phyloP scores from a whole-genome alignment of 2,888 invertebrate genomes.

The Atethmia centrago region DNA sequence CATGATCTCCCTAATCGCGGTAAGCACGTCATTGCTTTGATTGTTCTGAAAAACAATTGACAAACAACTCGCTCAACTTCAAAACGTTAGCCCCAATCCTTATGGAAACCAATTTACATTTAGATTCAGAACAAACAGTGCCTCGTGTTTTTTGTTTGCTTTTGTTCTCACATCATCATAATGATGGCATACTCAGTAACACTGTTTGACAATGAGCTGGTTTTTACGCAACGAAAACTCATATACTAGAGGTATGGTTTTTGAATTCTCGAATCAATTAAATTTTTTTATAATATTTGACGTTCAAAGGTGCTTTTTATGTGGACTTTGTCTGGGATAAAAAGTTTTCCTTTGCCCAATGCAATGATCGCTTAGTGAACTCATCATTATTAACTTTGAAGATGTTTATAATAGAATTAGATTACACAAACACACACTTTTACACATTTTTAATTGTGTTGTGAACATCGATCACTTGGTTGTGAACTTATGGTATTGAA shows the following conservation, averaged over 20 bases:
- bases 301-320: no score
- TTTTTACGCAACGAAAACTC: conserved; percentile 14
- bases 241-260: neutral
- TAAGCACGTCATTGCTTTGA: neutral
- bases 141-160: conserved; percentile 8
- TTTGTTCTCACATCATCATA: conserved; percentile 21
- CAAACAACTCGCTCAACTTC: neutral
- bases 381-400: conserved; percentile 5
- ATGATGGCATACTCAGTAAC: conserved; percentile 21
- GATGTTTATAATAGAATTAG: neutral
- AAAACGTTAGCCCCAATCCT: neutral
- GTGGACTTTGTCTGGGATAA: neutral
- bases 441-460: no score
- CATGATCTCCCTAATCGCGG: neutral
- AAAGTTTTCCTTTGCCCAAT: conserved; percentile 7
- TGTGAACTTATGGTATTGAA: conserved; percentile 6
- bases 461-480: no score
- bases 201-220: conserved; percentile 1
- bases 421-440: no score
- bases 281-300: no score
- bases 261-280: no score
- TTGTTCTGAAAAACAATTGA: conserved; percentile 11
- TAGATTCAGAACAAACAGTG: neutral
- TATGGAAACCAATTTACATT: neutral
- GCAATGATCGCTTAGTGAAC: neutral